phyloP scores from a whole-genome alignment of 2,113 vertebrate species.

The Elephantulus edwardii region DNA sequence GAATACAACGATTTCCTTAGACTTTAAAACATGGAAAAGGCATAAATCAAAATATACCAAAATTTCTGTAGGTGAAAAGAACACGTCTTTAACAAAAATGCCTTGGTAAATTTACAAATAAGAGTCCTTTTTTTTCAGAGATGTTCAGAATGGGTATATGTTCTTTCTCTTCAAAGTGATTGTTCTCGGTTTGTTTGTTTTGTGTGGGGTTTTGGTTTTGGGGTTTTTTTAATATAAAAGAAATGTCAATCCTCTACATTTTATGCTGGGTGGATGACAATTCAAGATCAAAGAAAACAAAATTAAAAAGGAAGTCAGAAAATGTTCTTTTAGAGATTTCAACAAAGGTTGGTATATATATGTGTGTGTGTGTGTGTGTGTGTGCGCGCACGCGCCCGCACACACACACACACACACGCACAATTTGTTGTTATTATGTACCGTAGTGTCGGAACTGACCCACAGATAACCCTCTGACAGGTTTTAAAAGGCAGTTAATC shows the following conservation, averaged over 20 bases:
- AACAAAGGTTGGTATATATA: conserved; percentile 30
- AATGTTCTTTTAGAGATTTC: conserved; percentile 65
- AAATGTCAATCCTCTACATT: background rate
- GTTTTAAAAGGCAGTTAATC: no score
- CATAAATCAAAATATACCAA: conserved; percentile 71
- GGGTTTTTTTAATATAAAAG: no score
- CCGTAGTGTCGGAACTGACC: no score
- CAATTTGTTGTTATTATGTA: no score
- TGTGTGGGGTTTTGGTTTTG: no score
- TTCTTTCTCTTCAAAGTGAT: conserved; percentile 55
- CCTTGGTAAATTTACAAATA: conserved; percentile 57
- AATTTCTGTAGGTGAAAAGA: conserved; percentile 65
- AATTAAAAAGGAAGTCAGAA: conserved; percentile 60
- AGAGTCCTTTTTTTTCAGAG: conserved; percentile 70
- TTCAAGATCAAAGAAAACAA: conserved; percentile 56
- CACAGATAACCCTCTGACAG: no score
- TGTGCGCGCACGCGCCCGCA: no score
- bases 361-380: no score
- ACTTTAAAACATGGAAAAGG: conserved; percentile 71
- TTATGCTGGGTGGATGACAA: conserved; percentile 57
- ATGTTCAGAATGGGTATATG: conserved; percentile 59
- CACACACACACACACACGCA: no score
- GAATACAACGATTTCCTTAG: conserved; percentile 63
- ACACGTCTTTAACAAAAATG: conserved; percentile 62
- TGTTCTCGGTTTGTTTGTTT: no score